Conservation (phyloP, 2,888 invertebrate genomes). For the Disparrhopalites patrizii region DNA sequence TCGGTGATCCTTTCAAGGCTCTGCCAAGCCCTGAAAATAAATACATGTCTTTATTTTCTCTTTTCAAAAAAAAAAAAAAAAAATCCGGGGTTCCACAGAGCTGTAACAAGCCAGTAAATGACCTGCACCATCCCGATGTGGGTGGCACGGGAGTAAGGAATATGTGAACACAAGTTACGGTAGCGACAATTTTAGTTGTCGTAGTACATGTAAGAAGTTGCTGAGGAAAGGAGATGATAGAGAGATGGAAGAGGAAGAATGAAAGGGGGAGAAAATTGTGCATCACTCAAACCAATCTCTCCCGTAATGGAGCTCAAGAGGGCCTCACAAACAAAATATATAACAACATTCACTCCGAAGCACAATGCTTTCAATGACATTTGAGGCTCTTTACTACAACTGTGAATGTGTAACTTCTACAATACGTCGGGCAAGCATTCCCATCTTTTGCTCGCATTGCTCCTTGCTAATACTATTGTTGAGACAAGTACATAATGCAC, state of each 20-base stretch:
- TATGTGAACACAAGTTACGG: background rate
- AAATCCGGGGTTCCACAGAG: too few relatives aligned
- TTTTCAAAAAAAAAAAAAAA: too few relatives aligned
- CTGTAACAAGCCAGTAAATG: conserved; percentile 8
- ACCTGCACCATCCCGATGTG: conserved; percentile 31
- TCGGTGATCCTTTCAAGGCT: conserved; percentile 27
- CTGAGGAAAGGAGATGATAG: too few relatives aligned
- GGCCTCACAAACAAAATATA: conserved; percentile 7
- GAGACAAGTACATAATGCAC: too few relatives aligned
- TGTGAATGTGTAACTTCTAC: too few relatives aligned
- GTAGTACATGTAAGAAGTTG: too few relatives aligned
- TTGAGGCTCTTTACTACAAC: background rate
- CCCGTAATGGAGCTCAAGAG: background rate
- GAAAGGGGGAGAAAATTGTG: background rate
- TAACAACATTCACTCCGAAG: background rate
- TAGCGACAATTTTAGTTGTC: too few relatives aligned
- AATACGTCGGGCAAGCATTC: too few relatives aligned
- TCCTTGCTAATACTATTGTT: too few relatives aligned
- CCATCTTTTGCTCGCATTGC: too few relatives aligned
- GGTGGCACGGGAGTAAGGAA: conserved; percentile 27
- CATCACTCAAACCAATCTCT: background rate
- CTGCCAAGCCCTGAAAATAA: conserved; percentile 4
- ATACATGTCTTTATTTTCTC: background rate
- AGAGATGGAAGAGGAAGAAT: too few relatives aligned
- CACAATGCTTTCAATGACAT: conserved; percentile 8